phyloP scores from a whole-genome alignment of 1,140 invertebrate species.

The Maconellicoccus hirsutus region DNA sequence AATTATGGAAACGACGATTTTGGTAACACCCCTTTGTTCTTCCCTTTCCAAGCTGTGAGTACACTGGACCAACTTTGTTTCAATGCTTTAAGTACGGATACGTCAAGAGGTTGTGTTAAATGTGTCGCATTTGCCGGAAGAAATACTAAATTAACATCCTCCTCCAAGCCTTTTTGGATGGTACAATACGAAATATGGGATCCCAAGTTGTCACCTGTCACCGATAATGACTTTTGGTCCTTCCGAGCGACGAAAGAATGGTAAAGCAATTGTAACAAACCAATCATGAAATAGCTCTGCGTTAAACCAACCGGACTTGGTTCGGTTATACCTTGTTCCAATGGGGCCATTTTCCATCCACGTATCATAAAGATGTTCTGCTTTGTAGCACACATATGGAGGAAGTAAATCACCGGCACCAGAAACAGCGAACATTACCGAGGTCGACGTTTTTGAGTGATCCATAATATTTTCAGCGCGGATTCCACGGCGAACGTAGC shows the following conservation, averaged over 20 bases:
- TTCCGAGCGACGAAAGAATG: constrained; percentile 26
- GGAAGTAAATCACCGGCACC: too few species aligned
- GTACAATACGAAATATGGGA: constrained; percentile 36
- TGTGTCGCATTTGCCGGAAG: constrained; percentile 37
- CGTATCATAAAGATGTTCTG: too few species aligned
- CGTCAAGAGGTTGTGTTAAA: constrained; percentile 36
- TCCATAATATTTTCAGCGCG: too few species aligned
- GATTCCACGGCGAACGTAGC: too few species aligned
- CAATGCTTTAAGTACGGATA: constrained; percentile 34
- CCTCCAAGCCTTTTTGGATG: constrained; percentile 31
- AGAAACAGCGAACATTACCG: too few species aligned
- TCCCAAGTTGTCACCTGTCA: too few species aligned
- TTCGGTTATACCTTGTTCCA: constrained; percentile 33
- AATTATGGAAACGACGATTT: constrained; percentile 30
- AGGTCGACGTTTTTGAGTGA: too few species aligned
- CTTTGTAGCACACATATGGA: too few species aligned
- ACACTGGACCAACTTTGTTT: constrained; percentile 35
- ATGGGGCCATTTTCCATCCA: neutral
- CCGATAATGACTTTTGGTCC: constrained; percentile 33
- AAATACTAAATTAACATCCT: constrained; percentile 35
- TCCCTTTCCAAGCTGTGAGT: constrained; percentile 32
- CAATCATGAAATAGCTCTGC: constrained; percentile 34
- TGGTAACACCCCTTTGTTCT: constrained; percentile 23
- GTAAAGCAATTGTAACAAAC: constrained; percentile 32
- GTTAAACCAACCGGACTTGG: constrained; percentile 34